A percentile compares a stretch with the other conserved stretches of the same genome.
Evolutionary conservation across 1,140 invertebrate genomes (phyloP).

Genomic region (Pseudomyrmex gracilis): DNA sequence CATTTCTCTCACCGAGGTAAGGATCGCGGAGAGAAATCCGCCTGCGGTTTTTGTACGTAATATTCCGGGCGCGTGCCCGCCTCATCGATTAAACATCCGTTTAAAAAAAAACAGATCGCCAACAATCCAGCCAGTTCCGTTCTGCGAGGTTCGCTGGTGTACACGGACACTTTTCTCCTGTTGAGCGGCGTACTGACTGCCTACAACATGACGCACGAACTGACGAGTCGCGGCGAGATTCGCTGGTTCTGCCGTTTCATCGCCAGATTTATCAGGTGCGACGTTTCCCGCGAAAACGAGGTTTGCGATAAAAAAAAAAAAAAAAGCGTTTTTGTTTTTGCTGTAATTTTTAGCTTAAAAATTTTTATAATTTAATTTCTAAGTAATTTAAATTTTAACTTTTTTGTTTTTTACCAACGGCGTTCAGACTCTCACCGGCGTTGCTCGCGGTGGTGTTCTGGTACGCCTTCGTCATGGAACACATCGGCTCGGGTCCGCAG

Average conservation of each 20-base stretch:
- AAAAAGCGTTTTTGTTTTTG: background rate
- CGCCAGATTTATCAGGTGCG: slow-evolving; percentile 87
- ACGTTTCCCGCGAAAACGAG: too few species aligned
- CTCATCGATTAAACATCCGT: slow-evolving; percentile 32
- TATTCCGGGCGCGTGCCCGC: background rate
- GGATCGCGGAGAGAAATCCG: background rate
- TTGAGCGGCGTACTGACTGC: slow-evolving; percentile 88
- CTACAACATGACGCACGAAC: slow-evolving; percentile 86
- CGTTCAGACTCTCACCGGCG: slow-evolving; percentile 87
- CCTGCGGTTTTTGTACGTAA: background rate
- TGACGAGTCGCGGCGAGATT: slow-evolving; percentile 84
- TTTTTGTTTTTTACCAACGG: background rate
- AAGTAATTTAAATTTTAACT: too few species aligned
- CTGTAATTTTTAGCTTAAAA: too few species aligned
- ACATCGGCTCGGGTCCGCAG: slow-evolving; percentile 89
- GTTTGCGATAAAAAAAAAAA: background rate
- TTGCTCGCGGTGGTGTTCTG: slow-evolving; percentile 89
- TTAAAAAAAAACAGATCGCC: slow-evolving; percentile 83
- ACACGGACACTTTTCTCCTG: slow-evolving; percentile 88
- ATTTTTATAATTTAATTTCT: too few species aligned
- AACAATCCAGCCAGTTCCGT: slow-evolving; percentile 86
- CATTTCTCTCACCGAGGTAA: slow-evolving; percentile 86
- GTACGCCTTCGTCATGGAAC: slow-evolving; percentile 90
- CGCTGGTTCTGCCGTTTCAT: slow-evolving; percentile 87
- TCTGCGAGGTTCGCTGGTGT: slow-evolving; percentile 87